Percentiles rank a stretch among this genome's conserved stretches.
Evolutionary conservation across 2,113 vertebrate species (phyloP).

Genomic region (Calyptomena viridis): DNA sequence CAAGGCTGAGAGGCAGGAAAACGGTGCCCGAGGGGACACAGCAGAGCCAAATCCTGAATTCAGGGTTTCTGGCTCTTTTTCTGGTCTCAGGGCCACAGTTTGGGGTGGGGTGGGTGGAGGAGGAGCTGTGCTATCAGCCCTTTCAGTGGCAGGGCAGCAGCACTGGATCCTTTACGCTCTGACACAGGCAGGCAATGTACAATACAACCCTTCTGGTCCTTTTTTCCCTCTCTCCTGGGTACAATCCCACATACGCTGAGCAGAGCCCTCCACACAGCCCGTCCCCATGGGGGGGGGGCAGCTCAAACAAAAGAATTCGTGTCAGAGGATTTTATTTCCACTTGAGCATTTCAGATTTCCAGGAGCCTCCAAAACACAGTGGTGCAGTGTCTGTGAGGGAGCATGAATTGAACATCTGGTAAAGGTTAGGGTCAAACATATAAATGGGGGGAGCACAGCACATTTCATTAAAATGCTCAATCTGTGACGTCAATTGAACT

Average conservation of each 20-base stretch:
- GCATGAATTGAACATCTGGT: slow-evolving; percentile 75
- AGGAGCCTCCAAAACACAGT: slow-evolving; percentile 42
- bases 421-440: slow-evolving; percentile 79
- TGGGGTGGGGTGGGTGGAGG: too few species aligned
- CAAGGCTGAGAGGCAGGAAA: not conserved
- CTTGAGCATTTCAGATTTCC: slow-evolving; percentile 9
- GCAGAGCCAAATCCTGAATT: not conserved
- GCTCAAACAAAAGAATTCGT: not conserved
- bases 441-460: slow-evolving; percentile 70
- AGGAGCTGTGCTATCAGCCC: not conserved
- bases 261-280: not conserved
- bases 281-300: fast-evolving
- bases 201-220: not conserved
- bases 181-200: not conserved
- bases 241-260: fast-evolving
- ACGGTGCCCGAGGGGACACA: not conserved
- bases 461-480: slow-evolving; percentile 66
- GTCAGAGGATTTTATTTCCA: slow-evolving; percentile 49
- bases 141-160: not conserved
- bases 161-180: not conserved
- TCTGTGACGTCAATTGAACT: slow-evolving; percentile 78
- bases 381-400: slow-evolving; percentile 48
- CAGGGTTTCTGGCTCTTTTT: not conserved
- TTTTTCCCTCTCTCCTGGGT: not conserved
- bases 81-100: not conserved